These are phyloP conservation scores for Aselliscus stoliczkanus DNA, from an alignment of 2,797 vertebrate genomes.

Conservation along the genomic window DNA sequence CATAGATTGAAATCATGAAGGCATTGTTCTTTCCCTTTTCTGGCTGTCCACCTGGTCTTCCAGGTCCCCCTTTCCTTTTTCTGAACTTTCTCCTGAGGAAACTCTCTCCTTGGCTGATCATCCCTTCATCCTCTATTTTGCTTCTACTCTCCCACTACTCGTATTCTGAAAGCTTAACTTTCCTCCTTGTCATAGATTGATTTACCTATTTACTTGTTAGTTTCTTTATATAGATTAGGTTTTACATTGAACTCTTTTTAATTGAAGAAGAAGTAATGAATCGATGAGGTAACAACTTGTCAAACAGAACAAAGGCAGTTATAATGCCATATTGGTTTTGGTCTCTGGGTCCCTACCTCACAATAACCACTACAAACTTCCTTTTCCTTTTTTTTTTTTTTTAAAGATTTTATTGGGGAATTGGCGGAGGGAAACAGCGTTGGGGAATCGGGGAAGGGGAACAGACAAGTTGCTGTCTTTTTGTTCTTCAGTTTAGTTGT, in stretches of 20 bases:
- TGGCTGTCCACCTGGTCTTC: background rate
- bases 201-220: background rate
- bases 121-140: background rate
- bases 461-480: too few species aligned
- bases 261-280: background rate
- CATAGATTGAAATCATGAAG: background rate
- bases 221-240: background rate
- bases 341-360: background rate
- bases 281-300: background rate
- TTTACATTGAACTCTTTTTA: background rate
- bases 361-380: too few species aligned
- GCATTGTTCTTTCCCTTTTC: background rate
- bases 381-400: too few species aligned
- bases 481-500: too few species aligned
- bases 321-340: background rate
- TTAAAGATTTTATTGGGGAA: too few species aligned
- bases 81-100: background rate
- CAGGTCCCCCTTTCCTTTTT: background rate
- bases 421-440: too few species aligned
- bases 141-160: background rate
- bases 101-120: background rate
- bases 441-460: too few species aligned
- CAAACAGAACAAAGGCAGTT: background rate
- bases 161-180: background rate
- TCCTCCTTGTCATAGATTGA: background rate